A percentile compares a stretch with the other conserved stretches of the same genome.
These are phyloP conservation scores for Drosophila recens DNA, from an alignment of 2,888 invertebrate species.

Conservation along the genomic window DNA sequence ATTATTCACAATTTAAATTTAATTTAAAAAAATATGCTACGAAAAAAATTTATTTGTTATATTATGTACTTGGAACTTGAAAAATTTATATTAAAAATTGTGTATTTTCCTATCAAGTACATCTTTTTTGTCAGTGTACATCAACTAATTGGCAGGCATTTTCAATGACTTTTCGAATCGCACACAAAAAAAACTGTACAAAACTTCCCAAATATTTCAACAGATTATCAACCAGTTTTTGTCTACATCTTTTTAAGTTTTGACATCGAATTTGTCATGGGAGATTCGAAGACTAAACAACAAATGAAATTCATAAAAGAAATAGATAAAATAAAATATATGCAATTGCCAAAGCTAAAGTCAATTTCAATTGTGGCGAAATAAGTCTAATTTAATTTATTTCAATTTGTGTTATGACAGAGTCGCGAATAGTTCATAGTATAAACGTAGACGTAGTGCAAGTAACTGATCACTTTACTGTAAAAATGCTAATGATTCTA, in stretches of 20 bases:
- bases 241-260: slow-evolving; percentile 27
- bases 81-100: too few relatives aligned
- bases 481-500: slow-evolving; percentile 3
- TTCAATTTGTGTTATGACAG: slow-evolving; percentile 7
- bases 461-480: slow-evolving; percentile 10
- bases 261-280: slow-evolving; percentile 9
- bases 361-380: slow-evolving; percentile 10
- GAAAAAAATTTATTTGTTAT: too few relatives aligned
- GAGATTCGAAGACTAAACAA: background rate
- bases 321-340: background rate
- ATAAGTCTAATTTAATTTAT: slow-evolving; percentile 16
- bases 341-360: slow-evolving; percentile 1
- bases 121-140: slow-evolving; percentile 2
- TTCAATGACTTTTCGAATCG: slow-evolving; percentile 30
- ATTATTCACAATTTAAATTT: too few relatives aligned
- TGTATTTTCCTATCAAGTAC: background rate
- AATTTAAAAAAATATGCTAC: too few relatives aligned
- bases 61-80: background rate
- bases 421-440: background rate
- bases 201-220: slow-evolving; percentile 33
- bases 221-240: slow-evolving; percentile 36
- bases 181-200: slow-evolving; percentile 6
- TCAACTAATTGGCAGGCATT: slow-evolving; percentile 45
- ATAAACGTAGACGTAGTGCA: background rate
- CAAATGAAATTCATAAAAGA: slow-evolving; percentile 4